Conservation (phyloP, 2,888 invertebrate species). For the Trichogramma dendrolimi region DNA sequence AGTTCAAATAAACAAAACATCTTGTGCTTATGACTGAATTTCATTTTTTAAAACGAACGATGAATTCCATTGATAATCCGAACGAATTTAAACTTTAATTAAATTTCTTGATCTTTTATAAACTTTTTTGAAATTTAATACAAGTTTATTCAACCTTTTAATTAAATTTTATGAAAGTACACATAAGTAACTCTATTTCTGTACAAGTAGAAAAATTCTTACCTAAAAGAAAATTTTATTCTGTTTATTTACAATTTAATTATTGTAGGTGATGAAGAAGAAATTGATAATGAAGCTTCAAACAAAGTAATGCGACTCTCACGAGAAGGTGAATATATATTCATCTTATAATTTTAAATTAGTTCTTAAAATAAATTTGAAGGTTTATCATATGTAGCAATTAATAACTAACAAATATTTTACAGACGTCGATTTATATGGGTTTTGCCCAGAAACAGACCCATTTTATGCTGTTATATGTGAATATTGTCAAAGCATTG, state of each 20-base stretch:
- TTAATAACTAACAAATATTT: slow-evolving; percentile 20
- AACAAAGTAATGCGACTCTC: slow-evolving; percentile 48
- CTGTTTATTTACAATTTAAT: slow-evolving; percentile 3
- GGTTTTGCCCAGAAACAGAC: slow-evolving; percentile 74
- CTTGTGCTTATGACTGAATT: too few species aligned
- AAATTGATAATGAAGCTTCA: slow-evolving; percentile 45
- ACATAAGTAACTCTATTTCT: too few species aligned
- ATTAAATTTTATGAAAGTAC: too few species aligned
- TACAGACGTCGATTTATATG: slow-evolving; percentile 70
- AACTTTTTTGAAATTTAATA: too few species aligned
- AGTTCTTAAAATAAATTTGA: not conserved
- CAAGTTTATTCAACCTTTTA: too few species aligned
- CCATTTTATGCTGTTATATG: slow-evolving; percentile 73
- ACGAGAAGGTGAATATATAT: slow-evolving; percentile 42
- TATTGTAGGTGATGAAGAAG: slow-evolving; percentile 49
- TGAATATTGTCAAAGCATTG: slow-evolving; percentile 70
- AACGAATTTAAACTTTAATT: too few species aligned
- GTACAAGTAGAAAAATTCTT: too few species aligned
- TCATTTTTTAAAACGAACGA: too few species aligned
- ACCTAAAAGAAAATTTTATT: too few species aligned
- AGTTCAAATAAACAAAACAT: too few species aligned
- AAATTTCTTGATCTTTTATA: too few species aligned
- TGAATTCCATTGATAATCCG: too few species aligned
- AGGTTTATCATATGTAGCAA: not conserved
- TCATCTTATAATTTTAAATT: not conserved